A percentile compares a stretch with the other conserved stretches of the same genome.
These are phyloP conservation scores for Idris sp. DNA, from an alignment of 1,140 invertebrate species.

Conservation along the genomic window DNA sequence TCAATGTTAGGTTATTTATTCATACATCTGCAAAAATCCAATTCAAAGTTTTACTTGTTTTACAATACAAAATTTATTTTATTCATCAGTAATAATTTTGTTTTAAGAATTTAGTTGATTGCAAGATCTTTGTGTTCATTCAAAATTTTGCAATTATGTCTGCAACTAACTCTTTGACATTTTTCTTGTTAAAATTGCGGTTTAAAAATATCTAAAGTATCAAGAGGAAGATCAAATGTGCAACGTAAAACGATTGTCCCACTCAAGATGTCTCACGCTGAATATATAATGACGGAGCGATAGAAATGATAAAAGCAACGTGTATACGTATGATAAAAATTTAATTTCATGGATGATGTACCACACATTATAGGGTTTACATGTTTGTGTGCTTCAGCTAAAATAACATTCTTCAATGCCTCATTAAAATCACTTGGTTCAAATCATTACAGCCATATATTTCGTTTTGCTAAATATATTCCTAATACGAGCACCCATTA, in stretches of 20 bases:
- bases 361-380: conserved; percentile 55
- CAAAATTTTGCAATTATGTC: conserved; percentile 20
- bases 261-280: conserved; percentile 31
- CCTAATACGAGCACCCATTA: too few species aligned
- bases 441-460: too few species aligned
- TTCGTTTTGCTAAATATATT: too few species aligned
- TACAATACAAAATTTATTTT: too few species aligned
- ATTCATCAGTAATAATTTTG: too few species aligned
- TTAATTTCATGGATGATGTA: conserved; percentile 61
- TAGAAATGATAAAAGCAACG: conserved; percentile 34
- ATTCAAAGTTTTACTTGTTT: too few species aligned
- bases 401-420: conserved; percentile 22
- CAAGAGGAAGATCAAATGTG: conserved; percentile 31
- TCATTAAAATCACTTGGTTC: conserved; percentile 4
- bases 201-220: conserved; percentile 47
- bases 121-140: too few species aligned
- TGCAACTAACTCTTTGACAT: conserved; percentile 11
- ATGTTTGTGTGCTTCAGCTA: conserved; percentile 25
- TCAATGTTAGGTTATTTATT: too few species aligned
- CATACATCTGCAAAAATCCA: too few species aligned
- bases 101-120: too few species aligned
- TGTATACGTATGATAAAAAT: conserved; percentile 55
- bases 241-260: conserved; percentile 48
- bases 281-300: conserved; percentile 56
- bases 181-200: conserved; percentile 4